Percentiles rank a stretch among this genome's conserved stretches.
Evolutionary conservation across 2,797 vertebrate genomes (phyloP).

Genomic region (Pyrocephalus nanus): DNA sequence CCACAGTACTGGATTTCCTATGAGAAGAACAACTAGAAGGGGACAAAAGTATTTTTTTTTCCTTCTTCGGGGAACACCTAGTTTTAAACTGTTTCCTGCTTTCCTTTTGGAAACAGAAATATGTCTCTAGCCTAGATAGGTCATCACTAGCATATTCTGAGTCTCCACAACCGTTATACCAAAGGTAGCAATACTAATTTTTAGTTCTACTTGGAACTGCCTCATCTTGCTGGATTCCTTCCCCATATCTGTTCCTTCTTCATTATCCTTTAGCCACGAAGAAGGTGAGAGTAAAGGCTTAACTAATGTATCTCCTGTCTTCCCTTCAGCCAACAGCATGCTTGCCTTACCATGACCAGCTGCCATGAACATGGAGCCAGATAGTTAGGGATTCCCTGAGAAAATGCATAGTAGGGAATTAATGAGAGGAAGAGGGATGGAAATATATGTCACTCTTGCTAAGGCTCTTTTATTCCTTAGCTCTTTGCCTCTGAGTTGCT

Average conservation of each 20-base stretch:
- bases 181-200: neutral
- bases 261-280: neutral
- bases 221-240: neutral
- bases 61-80: neutral
- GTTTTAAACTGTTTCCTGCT: neutral
- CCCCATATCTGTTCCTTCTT: neutral
- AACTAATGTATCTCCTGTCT: neutral
- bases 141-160: neutral
- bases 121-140: neutral
- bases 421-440: neutral
- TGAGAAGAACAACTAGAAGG: neutral
- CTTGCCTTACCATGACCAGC: neutral
- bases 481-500: neutral
- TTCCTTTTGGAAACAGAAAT: neutral
- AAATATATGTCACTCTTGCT: neutral
- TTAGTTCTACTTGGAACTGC: neutral
- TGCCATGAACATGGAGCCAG: neutral
- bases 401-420: neutral
- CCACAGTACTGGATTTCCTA: rapidly evolving
- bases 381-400: neutral
- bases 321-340: neutral
- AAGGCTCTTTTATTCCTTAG: neutral
- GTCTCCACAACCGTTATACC: neutral
- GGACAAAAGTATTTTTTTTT: neutral
- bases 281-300: neutral